Evolutionary conservation across 2,113 vertebrate species (phyloP).

Genomic region (Sebastes schlegelii): DNA sequence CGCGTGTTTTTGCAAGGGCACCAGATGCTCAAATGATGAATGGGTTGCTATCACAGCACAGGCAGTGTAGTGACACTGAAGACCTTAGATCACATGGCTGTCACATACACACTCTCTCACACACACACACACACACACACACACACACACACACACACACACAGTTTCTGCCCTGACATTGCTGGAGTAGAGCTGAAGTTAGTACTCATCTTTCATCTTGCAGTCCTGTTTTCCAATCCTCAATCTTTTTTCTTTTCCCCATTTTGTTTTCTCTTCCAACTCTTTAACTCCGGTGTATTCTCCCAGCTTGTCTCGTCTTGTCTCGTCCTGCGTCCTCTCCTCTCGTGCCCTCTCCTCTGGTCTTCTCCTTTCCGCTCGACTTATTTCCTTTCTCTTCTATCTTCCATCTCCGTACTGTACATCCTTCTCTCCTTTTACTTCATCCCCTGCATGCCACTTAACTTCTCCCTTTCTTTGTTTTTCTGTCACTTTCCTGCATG

Average conservation of each 20-base stretch:
- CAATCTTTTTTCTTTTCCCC: conserved; percentile 2
- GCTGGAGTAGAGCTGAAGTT: conserved; percentile 51
- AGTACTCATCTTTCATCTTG: conserved; percentile 45
- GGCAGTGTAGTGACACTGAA: conserved; percentile 78
- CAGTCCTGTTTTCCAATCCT: conserved; percentile 10
- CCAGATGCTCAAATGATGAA: conserved; percentile 78
- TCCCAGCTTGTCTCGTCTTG: background rate
- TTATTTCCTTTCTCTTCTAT: background rate
- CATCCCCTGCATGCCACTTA: background rate
- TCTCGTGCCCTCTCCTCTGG: background rate
- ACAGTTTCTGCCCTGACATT: conserved; percentile 26
- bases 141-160: background rate
- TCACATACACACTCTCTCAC: conserved; percentile 35
- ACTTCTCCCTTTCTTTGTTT: background rate
- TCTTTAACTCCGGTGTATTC: background rate
- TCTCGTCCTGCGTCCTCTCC: background rate
- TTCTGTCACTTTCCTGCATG: background rate
- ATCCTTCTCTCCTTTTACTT: conserved; percentile 1
- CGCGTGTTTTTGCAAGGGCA: conserved; percentile 69
- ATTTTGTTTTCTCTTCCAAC: conserved; percentile 16
- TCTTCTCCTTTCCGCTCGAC: conserved; percentile 1
- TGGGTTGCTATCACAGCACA: conserved; percentile 72
- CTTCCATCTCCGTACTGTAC: background rate
- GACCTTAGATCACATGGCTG: conserved; percentile 76
- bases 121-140: conserved; percentile 1